Base-by-base conservation (phyloP, 2,888 invertebrate genomes). In the Thalpophila matura region DNA sequence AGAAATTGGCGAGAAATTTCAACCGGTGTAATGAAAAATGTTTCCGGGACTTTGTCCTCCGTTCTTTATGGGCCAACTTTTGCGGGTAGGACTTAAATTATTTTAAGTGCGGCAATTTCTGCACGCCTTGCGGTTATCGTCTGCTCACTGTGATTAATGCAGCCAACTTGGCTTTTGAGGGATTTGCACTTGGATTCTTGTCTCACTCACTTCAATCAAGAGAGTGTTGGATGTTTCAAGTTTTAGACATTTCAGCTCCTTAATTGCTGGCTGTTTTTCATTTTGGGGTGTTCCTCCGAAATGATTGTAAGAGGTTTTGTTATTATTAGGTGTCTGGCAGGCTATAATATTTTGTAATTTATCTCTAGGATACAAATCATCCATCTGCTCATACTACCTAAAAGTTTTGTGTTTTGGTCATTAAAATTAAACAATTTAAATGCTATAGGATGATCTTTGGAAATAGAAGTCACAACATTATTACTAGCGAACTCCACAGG, bases 51-150 rank as follows among this genome's bases (percentile, higher is more conserved):
- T 90, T 89, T 90, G 91, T 90, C 90, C 87, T 88, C 82, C 60
- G 87, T 90, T 85, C 89, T 92, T 93, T 93, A 93, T 90, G 88
- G 86, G 81, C 82, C 83, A 91, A 94, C 88, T 94, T 92, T 71
- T 86, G 85, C 77, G 86, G 87, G 81, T 82, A 79, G 78, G 86
- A 87, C 88, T 90, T 91, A 89, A 92, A 93, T 93, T 91, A 93
- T 93, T 92, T 91, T 90, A 91, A 91, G 89, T 90, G 88, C 88
- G 83, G 81, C 90, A 87, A 86, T 88, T 91, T 86, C 85, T 81
- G 87, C 87, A 84, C 89, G 89, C 84, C 91, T 92, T 90, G 92
- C 85, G 91, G 92, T 91, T 91, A 93, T 92, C 89, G 90, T 90
- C 90, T 83, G 66, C 77, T 85, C 77, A 53, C 74, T 54, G 84